Evolutionary conservation across 1,140 invertebrate genomes (phyloP).

Genomic region (Drosophila murphyi): DNA sequence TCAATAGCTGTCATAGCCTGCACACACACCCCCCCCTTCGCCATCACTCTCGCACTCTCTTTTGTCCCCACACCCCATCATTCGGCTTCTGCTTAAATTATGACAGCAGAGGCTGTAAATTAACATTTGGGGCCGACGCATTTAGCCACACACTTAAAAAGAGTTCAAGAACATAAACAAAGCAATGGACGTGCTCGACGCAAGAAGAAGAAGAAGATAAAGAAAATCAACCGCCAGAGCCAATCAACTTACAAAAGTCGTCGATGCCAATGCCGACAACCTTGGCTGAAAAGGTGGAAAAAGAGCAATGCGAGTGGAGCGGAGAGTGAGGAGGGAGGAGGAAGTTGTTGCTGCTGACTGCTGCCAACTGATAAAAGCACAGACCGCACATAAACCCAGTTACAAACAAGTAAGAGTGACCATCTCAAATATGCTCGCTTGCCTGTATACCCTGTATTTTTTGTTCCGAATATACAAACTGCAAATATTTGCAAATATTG

Average conservation of each 20-base stretch:
- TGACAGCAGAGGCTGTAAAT: slow-evolving; percentile 67
- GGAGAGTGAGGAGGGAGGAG: not conserved
- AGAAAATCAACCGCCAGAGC: slow-evolving; percentile 45
- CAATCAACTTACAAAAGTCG: slow-evolving; percentile 71
- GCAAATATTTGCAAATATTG: too few relatives aligned
- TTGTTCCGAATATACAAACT: not conserved
- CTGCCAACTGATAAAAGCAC: slow-evolving; percentile 48
- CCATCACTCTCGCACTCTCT: not conserved
- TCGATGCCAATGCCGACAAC: slow-evolving; percentile 42
- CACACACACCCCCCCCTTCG: not conserved
- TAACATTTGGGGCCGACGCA: slow-evolving; percentile 61
- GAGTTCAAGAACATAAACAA: slow-evolving; percentile 80
- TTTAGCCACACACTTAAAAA: slow-evolving; percentile 61
- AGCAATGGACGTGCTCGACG: slow-evolving; percentile 40
- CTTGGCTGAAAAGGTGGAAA: slow-evolving; percentile 31
- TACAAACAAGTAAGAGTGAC: slow-evolving; percentile 39
- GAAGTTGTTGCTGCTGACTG: slow-evolving; percentile 24
- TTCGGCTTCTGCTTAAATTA: slow-evolving; percentile 51
- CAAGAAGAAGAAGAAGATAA: slow-evolving; percentile 6
- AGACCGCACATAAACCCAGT: slow-evolving; percentile 70
- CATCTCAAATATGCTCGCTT: not conserved
- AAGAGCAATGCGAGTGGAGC: not conserved
- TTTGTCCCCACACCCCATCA: not conserved
- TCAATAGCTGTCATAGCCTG: not conserved
- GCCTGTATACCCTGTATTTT: slow-evolving; percentile 2